phyloP scores from a whole-genome alignment of 2,888 invertebrate genomes.

The Sinohyriopsis cumingii region DNA sequence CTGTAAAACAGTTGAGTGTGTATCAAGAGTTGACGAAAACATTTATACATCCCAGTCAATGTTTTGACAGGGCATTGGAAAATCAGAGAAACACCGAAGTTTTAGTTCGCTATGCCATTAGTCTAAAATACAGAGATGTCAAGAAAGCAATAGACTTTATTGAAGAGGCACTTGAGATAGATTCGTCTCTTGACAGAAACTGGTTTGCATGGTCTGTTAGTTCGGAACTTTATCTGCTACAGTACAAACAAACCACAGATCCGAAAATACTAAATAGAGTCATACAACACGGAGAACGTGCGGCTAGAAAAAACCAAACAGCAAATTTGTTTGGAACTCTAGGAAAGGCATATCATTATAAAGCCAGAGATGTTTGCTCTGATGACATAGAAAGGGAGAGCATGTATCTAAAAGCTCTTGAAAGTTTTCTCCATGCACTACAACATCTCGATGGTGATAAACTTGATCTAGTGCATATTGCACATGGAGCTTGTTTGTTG shows the following conservation, averaged over 20 bases:
- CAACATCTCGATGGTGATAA: slow-evolving; percentile 9
- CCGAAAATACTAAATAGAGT: too few species aligned
- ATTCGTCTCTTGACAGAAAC: too few species aligned
- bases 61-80: too few species aligned
- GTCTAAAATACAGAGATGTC: neutral
- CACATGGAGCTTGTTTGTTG: slow-evolving; percentile 8
- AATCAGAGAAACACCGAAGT: neutral
- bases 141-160: neutral
- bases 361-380: neutral
- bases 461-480: slow-evolving; percentile 1
- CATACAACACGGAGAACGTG: neutral
- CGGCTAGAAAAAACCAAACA: neutral
- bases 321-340: neutral
- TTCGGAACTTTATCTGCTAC: too few species aligned
- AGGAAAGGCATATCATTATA: slow-evolving; percentile 1
- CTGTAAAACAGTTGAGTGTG: too few species aligned
- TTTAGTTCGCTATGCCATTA: neutral
- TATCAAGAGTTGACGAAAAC: neutral
- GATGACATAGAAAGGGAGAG: neutral
- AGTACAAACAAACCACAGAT: too few species aligned
- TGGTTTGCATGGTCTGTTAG: too few species aligned
- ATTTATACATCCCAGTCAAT: too few species aligned
- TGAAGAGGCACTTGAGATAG: too few species aligned
- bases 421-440: slow-evolving; percentile 7
- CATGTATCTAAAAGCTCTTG: slow-evolving; percentile 3